Percentiles rank a stretch among this genome's conserved stretches.
phyloP scores from a whole-genome alignment of 2,113 vertebrate species.

The Nannobrachium achirus region DNA sequence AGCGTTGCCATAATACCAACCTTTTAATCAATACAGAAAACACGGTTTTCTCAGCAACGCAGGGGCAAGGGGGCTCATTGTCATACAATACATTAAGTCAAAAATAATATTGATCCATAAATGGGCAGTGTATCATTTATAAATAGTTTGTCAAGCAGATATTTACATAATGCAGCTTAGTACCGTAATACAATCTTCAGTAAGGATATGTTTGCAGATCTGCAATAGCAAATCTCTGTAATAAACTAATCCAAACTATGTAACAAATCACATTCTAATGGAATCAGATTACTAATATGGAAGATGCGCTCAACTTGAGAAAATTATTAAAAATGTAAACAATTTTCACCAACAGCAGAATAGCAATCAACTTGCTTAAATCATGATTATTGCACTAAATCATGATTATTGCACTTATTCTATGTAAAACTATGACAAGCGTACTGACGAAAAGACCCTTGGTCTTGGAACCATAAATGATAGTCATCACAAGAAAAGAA shows the following conservation, averaged over 20 bases:
- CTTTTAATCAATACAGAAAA: conserved; percentile 17
- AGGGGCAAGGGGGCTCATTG: background rate
- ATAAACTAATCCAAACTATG: conserved; percentile 19
- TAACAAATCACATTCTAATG: conserved; percentile 1
- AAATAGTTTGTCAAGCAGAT: conserved; percentile 41
- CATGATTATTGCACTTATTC: conserved; percentile 7
- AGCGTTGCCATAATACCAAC: background rate
- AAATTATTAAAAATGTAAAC: conserved; percentile 57
- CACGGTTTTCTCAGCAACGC: background rate
- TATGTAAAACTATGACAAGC: background rate
- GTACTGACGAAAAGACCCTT: background rate
- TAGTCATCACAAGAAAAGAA: conserved; percentile 39
- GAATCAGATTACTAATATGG: conserved; percentile 15
- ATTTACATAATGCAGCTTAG: background rate
- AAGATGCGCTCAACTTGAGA: conserved; percentile 25
- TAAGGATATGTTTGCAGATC: conserved; percentile 15
- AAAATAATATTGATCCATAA: conserved; percentile 28
- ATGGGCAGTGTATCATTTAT: conserved; percentile 15
- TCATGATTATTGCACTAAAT: conserved; percentile 67
- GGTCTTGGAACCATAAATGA: conserved; percentile 28
- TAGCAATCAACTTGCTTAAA: conserved; percentile 33
- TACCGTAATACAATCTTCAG: conserved; percentile 42
- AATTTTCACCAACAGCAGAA: conserved; percentile 36
- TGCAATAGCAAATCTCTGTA: conserved; percentile 21
- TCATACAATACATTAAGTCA: conserved; percentile 6